These are phyloP conservation scores for Polylopha cassiicola DNA, from an alignment of 2,888 invertebrate species.

Conservation along the genomic window DNA sequence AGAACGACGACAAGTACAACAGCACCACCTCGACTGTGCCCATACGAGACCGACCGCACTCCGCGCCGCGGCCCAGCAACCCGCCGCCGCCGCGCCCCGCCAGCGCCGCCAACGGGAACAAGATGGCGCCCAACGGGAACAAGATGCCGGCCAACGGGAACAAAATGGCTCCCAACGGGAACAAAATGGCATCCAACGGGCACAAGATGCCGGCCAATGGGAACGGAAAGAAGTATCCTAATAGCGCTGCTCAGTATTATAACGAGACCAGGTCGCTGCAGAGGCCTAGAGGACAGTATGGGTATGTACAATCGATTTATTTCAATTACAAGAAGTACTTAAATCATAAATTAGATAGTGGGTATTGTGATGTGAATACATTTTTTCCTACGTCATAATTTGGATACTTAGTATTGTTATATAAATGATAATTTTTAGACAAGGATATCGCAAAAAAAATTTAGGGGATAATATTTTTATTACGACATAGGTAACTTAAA, in stretches of 20 bases:
- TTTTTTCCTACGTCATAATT: no score
- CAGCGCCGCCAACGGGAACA: constrained; percentile 27
- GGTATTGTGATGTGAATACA: no score
- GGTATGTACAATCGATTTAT: constrained; percentile 38
- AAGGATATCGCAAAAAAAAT: no score
- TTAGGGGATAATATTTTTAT: no score
- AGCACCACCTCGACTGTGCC: constrained; percentile 49
- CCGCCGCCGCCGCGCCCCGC: constrained; percentile 23
- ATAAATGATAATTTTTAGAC: no score
- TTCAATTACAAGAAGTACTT: no score
- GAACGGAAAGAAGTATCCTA: constrained; percentile 42
- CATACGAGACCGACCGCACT: constrained; percentile 24
- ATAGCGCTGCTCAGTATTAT: constrained; percentile 63
- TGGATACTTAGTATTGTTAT: no score
- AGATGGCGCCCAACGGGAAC: constrained; percentile 23
- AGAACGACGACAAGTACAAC: constrained; percentile 84
- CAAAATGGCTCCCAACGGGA: constrained; percentile 26
- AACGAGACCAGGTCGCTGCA: constrained; percentile 81
- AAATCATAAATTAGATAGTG: no score
- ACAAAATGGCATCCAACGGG: constrained; percentile 29
- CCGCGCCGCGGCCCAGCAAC: constrained; percentile 26
- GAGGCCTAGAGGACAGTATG: constrained; percentile 65
- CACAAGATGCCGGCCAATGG: constrained; percentile 21
- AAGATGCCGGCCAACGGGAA: constrained; percentile 15
- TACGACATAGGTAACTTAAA: no score